Base-by-base conservation (phyloP, 2,113 vertebrate genomes). In the Indicator indicator region DNA sequence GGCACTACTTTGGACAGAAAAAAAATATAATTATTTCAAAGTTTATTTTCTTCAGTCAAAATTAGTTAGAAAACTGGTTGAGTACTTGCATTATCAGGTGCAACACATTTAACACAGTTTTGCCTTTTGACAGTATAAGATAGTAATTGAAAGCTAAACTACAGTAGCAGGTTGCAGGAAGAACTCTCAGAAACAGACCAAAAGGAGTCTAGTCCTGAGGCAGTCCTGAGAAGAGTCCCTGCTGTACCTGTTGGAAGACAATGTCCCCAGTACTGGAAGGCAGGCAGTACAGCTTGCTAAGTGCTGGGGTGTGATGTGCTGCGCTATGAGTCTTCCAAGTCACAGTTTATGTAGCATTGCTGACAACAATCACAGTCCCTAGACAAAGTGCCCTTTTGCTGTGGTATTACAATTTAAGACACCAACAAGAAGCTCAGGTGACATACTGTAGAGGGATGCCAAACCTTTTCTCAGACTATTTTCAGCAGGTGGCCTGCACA, bases 41-140 rank as follows among this genome's bases (percentile, higher is more conserved):
- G 68, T 85, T 80, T 93, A 64, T 74, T 89, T 97, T 96, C 62
- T 82, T 54, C 56, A 77, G 77, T 83, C 46, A 80, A 93, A 92
- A 85, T 81, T 86, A 79, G 60, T 48, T 78, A 60, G 46, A 89
- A 87, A 91, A 75, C 40, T 62, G 20, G 94, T 93, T 71, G 69
- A 82, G 93, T 82, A n/a, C 44, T 88, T 85, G 44, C 30, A 46
- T 74, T 90, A 60, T 90, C 44, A 70, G 42, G 23, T 76, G 21
- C 30, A 86, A 54, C 27, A 52, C 20, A 19, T 78, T 94, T 80
- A 83, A 44, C 20, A 52, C 48, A 32, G 15, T 7, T n/a, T 73
- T 71, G 48, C 84, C 52, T 30, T 89, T 86, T 89, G 60, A 76
- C 75, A 80, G 33, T 56, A 50, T n/a, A 75, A 73, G 27, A 10